phyloP scores from a whole-genome alignment of 2,888 invertebrate genomes.

The Ichneumoninae sp. region DNA sequence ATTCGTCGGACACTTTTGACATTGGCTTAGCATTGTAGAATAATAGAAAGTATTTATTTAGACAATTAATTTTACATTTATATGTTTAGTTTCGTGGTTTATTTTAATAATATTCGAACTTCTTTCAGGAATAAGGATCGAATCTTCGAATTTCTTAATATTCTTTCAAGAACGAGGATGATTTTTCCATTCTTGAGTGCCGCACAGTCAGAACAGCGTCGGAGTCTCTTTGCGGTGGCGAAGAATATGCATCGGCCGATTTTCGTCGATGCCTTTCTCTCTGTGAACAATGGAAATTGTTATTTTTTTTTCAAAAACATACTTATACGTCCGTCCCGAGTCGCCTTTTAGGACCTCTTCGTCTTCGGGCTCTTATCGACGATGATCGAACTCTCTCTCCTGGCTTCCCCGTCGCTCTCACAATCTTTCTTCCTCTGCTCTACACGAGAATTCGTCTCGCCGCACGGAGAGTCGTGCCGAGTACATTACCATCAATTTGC shows the following conservation, averaged over 20 bases:
- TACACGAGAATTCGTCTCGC: not conserved
- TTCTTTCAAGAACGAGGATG: not conserved
- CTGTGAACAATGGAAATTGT: conserved; percentile 20
- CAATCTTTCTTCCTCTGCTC: not conserved
- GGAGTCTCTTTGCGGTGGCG: not conserved
- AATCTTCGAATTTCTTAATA: too few relatives aligned
- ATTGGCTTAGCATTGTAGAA: too few relatives aligned
- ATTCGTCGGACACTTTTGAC: too few relatives aligned
- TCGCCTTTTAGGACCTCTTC: conserved; percentile 15
- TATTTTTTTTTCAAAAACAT: conserved; percentile 4
- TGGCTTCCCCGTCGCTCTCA: not conserved
- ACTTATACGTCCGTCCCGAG: conserved; percentile 21
- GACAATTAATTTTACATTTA: too few relatives aligned
- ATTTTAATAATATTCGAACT: not conserved
- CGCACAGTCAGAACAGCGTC: not conserved
- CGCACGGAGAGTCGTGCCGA: conserved; percentile 58
- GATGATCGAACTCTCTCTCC: conserved; percentile 3
- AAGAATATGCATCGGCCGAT: conserved; percentile 4
- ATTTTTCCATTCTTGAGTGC: not conserved
- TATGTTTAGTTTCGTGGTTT: not conserved
- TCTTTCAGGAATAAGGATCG: not conserved
- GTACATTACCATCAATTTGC: conserved; percentile 79
- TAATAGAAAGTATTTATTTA: too few relatives aligned
- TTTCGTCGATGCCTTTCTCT: not conserved
- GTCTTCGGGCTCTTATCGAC: conserved; percentile 4